Conservation (phyloP, 2,113 vertebrate genomes). For the Saguinus midas region DNA sequence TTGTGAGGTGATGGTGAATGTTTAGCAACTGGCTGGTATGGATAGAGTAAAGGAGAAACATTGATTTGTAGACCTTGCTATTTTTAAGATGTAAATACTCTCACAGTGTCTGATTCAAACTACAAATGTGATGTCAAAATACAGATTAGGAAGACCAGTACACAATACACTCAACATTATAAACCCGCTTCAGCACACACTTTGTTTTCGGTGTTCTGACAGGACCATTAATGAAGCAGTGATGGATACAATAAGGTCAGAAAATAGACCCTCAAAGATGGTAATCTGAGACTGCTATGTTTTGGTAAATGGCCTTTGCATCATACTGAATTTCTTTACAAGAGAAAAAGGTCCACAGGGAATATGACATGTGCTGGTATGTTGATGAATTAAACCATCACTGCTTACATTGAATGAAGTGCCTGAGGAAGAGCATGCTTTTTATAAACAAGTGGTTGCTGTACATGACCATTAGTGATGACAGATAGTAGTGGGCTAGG, state of each 20-base stretch:
- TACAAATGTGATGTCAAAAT: background rate
- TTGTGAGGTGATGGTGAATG: background rate
- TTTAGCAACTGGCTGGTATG: background rate
- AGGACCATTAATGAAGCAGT: background rate
- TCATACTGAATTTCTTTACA: background rate
- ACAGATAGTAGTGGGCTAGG: fast-evolving
- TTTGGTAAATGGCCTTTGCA: background rate
- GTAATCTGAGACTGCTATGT: background rate
- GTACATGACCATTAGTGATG: background rate
- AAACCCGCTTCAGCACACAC: fast-evolving
- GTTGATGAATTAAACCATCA: background rate
- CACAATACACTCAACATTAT: too few relatives aligned
- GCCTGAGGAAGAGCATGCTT: background rate
- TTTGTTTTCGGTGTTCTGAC: background rate
- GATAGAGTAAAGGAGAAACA: background rate
- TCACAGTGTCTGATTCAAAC: background rate
- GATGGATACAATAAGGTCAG: background rate
- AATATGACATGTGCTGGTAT: too few relatives aligned
- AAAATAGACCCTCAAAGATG: background rate
- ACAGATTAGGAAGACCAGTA: background rate
- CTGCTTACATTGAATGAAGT: background rate
- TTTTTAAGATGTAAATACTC: background rate
- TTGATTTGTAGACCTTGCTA: background rate
- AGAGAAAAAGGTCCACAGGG: background rate
- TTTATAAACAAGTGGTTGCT: background rate